These are phyloP conservation scores for Drosophila miranda DNA, from an alignment of 1,140 invertebrate genomes.

Conservation along the genomic window DNA sequence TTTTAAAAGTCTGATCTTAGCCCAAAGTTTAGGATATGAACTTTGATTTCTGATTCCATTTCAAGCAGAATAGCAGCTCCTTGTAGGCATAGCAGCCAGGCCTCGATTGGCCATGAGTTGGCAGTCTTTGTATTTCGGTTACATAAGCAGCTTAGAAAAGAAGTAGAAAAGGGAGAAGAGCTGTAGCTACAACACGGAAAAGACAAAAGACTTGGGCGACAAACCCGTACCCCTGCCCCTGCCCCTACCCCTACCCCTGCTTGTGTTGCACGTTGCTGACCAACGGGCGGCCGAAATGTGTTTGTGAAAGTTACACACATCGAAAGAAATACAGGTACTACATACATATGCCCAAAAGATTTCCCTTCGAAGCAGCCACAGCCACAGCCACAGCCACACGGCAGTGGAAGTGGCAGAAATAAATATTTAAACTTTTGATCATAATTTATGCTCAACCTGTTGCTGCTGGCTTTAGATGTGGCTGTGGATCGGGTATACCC, in stretches of 20 bases:
- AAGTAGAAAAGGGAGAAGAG: background rate
- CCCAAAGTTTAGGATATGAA: too few relatives aligned
- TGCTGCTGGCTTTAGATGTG: constrained; percentile 8
- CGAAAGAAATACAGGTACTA: background rate
- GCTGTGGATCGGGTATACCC: too few relatives aligned
- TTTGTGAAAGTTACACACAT: constrained; percentile 60
- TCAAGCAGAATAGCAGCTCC: too few relatives aligned
- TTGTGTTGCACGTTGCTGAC: constrained; percentile 12
- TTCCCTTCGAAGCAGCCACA: constrained; percentile 44
- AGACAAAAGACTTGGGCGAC: constrained; percentile 57
- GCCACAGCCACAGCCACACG: constrained; percentile 6
- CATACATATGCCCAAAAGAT: constrained; percentile 25
- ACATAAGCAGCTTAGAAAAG: constrained; percentile 36
- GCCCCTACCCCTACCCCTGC: background rate
- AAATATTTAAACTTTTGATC: constrained; percentile 48
- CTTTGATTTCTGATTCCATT: background rate
- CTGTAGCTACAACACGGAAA: background rate
- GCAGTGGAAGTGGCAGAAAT: constrained; percentile 9
- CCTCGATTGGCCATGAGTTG: constrained; percentile 21
- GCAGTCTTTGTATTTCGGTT: constrained; percentile 15
- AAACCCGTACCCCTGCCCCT: constrained; percentile 22
- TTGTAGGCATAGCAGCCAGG: too few relatives aligned
- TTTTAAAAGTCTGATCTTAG: too few relatives aligned
- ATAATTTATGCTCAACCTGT: constrained; percentile 70
- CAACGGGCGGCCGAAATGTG: constrained; percentile 16